Evolutionary conservation across 2,888 invertebrate species (phyloP), one percentile per base, ranked within the genome.

Genomic region (Dascillus cervinus): DNA sequence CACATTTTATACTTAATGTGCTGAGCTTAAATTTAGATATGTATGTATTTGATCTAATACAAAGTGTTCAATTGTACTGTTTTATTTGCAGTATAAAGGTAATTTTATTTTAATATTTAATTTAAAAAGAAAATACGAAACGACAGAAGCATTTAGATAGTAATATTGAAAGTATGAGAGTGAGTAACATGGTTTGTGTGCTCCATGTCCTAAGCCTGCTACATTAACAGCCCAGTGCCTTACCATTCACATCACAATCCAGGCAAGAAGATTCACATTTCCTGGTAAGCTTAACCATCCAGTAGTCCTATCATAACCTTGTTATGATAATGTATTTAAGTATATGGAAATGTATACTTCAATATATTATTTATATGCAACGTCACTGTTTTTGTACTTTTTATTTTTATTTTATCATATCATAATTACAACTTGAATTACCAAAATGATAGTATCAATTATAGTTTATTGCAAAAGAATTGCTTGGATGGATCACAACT

Each of bases 281-380:
- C 62, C 62, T 49, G 62, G 62, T 62, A 62, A 62, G 62, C 57
- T 62, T 55, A 42, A 57, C 60, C 60, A 52, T 59, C 60, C 60
- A 55, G 47, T 55, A 37, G 35, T 52, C 39, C 39, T 32, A 22
- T 25, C 39, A 39, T 22, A 23, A 29, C 34, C 34, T 26, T 13
- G 29, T 6, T 20, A 21, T 11, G 8, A 17, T 14, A 26, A 26
- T 24, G 23, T 25, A 32, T 30, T 37, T 27, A 29, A 33, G 17
- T 37, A 31, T 27, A 4, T 17, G n/a, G 4, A 17, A 17, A 17
- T 17, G 17, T 17, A n/a, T 22, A 22, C 4, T 22, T 22, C 10
- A 6, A 4, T 22, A 22, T 4, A 5, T 6, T 22, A 22, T 22
- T 22, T 22, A 9, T 6, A 22, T 22, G 9, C 22, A 22, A 4